A percentile compares a stretch with the other conserved stretches of the same genome.
phyloP scores from a whole-genome alignment of 1,140 invertebrate species.

The Cotesia typhae region DNA sequence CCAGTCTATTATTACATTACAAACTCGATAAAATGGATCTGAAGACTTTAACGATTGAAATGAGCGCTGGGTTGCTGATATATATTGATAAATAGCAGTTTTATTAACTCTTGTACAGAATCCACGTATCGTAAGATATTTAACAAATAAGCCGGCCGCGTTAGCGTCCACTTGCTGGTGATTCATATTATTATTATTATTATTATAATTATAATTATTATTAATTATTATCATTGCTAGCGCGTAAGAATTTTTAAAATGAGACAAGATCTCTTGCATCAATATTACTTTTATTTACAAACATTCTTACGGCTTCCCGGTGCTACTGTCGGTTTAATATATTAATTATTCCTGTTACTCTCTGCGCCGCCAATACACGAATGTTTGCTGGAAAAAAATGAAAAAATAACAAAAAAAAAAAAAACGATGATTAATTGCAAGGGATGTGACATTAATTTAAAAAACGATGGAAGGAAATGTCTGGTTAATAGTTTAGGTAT shows the following conservation, averaged over 20 bases:
- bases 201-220: conserved; percentile 13
- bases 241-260: conserved; percentile 10
- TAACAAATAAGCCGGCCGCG: conserved; percentile 30
- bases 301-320: conserved; percentile 1
- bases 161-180: conserved; percentile 27
- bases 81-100: conserved; percentile 1
- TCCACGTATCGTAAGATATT: conserved; percentile 34
- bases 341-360: conserved; percentile 31
- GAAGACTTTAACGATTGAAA: conserved; percentile 1
- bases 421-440: conserved; percentile 13
- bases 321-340: conserved; percentile 11
- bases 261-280: background rate
- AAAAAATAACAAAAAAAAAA: background rate
- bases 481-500: background rate
- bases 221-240: conserved; percentile 21
- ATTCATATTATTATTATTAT: conserved; percentile 27
- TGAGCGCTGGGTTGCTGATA: background rate
- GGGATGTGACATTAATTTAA: conserved; percentile 2
- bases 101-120: conserved; percentile 36
- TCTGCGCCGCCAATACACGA: conserved; percentile 28
- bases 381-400: conserved; percentile 25
- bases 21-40: conserved; percentile 3
- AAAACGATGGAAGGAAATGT: background rate
- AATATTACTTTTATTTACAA: background rate
- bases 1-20: no score